phyloP scores from a whole-genome alignment of 2,888 invertebrate genomes.

The Nysson spinosus region DNA sequence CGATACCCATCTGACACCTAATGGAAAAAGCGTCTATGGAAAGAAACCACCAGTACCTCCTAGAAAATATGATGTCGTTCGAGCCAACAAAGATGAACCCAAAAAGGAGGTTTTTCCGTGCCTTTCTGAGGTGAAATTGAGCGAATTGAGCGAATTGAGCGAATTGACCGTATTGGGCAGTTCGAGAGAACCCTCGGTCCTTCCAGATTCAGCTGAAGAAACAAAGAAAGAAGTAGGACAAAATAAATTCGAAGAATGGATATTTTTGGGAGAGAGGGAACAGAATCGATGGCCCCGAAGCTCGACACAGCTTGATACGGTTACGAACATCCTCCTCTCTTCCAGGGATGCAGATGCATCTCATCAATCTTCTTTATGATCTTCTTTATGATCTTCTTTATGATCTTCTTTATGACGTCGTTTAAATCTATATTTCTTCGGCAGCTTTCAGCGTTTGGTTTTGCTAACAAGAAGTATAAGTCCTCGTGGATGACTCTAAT shows the following conservation, averaged over 20 bases:
- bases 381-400: too few relatives aligned
- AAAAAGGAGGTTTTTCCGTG: constrained; percentile 74
- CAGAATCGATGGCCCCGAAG: constrained; percentile 69
- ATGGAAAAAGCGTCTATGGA: constrained; percentile 67
- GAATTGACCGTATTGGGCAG: constrained; percentile 24
- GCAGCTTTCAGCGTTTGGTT: too few relatives aligned
- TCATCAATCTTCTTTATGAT: too few relatives aligned
- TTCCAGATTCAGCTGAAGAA: too few relatives aligned
- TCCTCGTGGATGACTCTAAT: too few relatives aligned
- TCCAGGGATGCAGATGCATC: constrained; percentile 65
- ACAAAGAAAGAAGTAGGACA: constrained; percentile 40
- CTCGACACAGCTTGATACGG: constrained; percentile 68
- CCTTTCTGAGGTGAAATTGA: constrained; percentile 72
- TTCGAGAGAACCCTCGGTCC: too few relatives aligned
- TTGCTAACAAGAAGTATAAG: too few relatives aligned
- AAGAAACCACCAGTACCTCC: constrained; percentile 79
- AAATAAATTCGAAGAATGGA: constrained; percentile 75
- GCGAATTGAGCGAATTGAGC: constrained; percentile 48
- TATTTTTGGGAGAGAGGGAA: constrained; percentile 69
- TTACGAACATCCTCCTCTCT: constrained; percentile 71
- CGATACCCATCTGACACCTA: constrained; percentile 66
- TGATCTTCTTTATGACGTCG: too few relatives aligned
- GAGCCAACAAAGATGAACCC: constrained; percentile 60
- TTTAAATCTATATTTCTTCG: too few relatives aligned
- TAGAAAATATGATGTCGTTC: constrained; percentile 75